Evolutionary conservation across 1,140 invertebrate genomes (phyloP).

Genomic region (Hycleus cichorii): DNA sequence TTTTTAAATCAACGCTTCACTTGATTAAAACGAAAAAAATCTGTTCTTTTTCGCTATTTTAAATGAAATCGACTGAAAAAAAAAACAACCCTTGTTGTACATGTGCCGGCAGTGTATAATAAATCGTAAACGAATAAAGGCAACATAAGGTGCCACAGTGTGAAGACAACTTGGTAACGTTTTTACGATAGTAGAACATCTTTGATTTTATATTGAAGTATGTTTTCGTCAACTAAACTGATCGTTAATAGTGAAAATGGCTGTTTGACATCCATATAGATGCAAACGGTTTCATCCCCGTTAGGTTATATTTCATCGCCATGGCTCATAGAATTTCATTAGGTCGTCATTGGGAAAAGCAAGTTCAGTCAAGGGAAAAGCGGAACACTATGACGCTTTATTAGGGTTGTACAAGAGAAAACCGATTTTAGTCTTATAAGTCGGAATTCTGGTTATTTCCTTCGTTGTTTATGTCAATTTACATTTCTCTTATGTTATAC

Average conservation of each 20-base stretch:
- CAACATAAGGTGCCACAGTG: slow-evolving; percentile 3
- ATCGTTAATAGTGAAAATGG: slow-evolving; percentile 17
- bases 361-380: slow-evolving; percentile 26
- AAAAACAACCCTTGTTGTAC: too few relatives aligned
- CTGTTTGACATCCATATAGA: slow-evolving; percentile 17
- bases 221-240: slow-evolving; percentile 18
- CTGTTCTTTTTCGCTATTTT: too few relatives aligned
- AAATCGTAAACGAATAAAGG: not conserved
- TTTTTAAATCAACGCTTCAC: too few relatives aligned
- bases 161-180: not conserved
- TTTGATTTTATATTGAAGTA: slow-evolving; percentile 21
- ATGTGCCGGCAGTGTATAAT: too few relatives aligned
- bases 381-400: slow-evolving; percentile 23
- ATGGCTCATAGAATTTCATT: slow-evolving; percentile 36
- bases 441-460: slow-evolving; percentile 11
- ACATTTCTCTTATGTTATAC: slow-evolving; percentile 10
- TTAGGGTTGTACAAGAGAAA: slow-evolving; percentile 13
- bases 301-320: slow-evolving; percentile 30
- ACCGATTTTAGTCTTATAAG: slow-evolving; percentile 4
- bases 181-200: slow-evolving; percentile 13
- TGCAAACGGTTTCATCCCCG: slow-evolving; percentile 21
- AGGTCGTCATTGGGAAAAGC: slow-evolving; percentile 27
- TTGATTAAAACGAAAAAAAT: too few relatives aligned
- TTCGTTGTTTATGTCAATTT: slow-evolving; percentile 14
- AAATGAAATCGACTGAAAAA: too few relatives aligned